Evolutionary conservation across 2,113 vertebrate species (phyloP), one percentile per base, ranked within the genome.

Genomic region (Ibidorhyncha struthersii): DNA sequence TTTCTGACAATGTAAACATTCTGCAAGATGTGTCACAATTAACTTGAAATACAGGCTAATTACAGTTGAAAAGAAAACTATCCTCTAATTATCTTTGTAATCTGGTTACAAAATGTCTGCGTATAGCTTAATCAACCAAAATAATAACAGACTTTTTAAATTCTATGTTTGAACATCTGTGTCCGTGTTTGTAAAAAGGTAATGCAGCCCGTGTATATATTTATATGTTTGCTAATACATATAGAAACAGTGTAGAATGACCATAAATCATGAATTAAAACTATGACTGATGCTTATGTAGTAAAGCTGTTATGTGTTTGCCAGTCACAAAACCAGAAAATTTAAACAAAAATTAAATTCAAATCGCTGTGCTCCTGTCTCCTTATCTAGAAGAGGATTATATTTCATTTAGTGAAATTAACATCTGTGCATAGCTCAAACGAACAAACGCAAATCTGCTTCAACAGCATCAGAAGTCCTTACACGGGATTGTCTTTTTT

Each of bases 11-110:
- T 17, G 17, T 52, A 95, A 93, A 89, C 30, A 82, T 80, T 91
- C 65, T 73, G 32, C 25, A 73, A 91, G 62, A 94, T 85, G 4
- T 47, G 74, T 84, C 38, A 81, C n/a, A 13, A 87, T 96, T 93
- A 94, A 87, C 23, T 92, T 85, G 40, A 95, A 93, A 91, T 70
- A 84, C 20, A 27, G 27, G n/a, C 29, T 95, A 97, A 95, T 96
- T 95, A 87, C 25, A 82, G 32, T 86, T 93, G 67, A 94, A 97
- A 96, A 89, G 47, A 86, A 92, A 93, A 96, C 82, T 70, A 82
- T 90, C 91, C 12, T 76, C 43, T 94, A 94, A 95, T 95, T 94
- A 82, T 77, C 34, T 72, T 90, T 84, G 61, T 47, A 96, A 95
- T 94, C 43, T 73, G 26, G 7, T 94, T 94, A 89, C 43, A 73